A percentile compares a stretch with the other conserved stretches of the same genome.
These are phyloP conservation scores for Cephus spinipes DNA, from an alignment of 2,888 invertebrate genomes.

Conservation along the genomic window DNA sequence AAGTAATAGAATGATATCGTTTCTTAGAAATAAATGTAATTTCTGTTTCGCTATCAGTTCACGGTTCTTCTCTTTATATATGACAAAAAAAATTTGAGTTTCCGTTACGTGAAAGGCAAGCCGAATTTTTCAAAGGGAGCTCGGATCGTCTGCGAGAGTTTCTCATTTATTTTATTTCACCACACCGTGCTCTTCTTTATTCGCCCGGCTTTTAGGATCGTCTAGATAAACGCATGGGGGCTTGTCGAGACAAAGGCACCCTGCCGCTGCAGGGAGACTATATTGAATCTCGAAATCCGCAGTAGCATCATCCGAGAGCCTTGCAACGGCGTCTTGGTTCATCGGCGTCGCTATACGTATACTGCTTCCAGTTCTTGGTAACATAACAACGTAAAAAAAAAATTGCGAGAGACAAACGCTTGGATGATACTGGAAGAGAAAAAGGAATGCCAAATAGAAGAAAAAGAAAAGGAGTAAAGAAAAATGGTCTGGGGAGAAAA, in stretches of 20 bases:
- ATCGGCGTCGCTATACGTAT: not conserved
- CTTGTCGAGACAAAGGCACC: conserved; percentile 24
- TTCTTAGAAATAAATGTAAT: not conserved
- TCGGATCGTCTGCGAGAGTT: not conserved
- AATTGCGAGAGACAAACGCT: not conserved
- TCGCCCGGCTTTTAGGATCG: conserved; percentile 7
- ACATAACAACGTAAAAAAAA: not conserved
- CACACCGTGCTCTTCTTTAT: not conserved
- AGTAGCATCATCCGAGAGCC: not conserved
- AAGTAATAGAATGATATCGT: not conserved
- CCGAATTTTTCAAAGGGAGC: not conserved
- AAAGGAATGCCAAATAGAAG: not conserved
- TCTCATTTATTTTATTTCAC: conserved; percentile 2
- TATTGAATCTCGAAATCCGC: conserved; percentile 12
- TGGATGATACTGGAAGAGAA: not conserved
- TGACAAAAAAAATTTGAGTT: not conserved
- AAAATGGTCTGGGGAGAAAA: not conserved
- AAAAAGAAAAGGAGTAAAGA: not conserved
- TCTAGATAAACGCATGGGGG: conserved; percentile 19
- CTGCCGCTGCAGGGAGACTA: conserved; percentile 11
- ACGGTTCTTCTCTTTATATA: not conserved
- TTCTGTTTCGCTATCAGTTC: not conserved
- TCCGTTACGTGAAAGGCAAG: not conserved
- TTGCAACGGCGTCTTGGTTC: not conserved
- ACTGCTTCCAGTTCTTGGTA: not conserved